Evolutionary conservation across 1,140 invertebrate species (phyloP), one percentile per base, ranked within the genome.

Genomic region (Calephelis virginiensis): DNA sequence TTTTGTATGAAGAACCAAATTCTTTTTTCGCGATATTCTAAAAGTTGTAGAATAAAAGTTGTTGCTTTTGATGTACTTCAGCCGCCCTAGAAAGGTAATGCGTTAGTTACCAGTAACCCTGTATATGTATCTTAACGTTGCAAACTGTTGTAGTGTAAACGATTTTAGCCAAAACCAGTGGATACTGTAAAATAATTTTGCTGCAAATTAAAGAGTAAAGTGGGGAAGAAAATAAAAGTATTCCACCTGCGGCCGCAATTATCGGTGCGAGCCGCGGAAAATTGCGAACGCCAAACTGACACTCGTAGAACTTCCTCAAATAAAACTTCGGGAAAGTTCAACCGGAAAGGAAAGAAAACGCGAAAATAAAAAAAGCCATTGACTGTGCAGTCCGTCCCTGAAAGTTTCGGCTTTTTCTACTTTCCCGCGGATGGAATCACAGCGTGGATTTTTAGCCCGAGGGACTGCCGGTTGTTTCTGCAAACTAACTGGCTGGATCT

Each of bases 301-400:
- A 88, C 85, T 88, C 84, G 82, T 77, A 77, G 78, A 86, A 85
- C 78, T 88, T 87, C 81, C 80, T 81, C 81, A 82, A 85, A 88
- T 85, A 87, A 86, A 88, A 82, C 81, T 88, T 82, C 69, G 78
- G 72, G 73, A 85, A 87, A 90, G 84, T 89, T 90, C 84, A 87
- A 88, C 81, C 88, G 86, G 88, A 87, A 88, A 86, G 80, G 78
- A 79, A 85, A 89, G 85, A 86, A 86, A 90, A 85, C 75, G 81
- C 72, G 78, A 78, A 88, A 90, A 88, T 87, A 89, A 89, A 89
- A 62, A 90, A 88, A 85, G 85, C 85, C 84, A 86, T 89, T 86
- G 88, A 89, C 86, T 90, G 78, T 78, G 81, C 75, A 78, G 78
- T 77, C 83, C 81, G 85, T 82, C 78, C 71, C 77, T 78, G 79